Base-by-base conservation (phyloP, 2,113 vertebrate genomes). In the Loxodonta africana region DNA sequence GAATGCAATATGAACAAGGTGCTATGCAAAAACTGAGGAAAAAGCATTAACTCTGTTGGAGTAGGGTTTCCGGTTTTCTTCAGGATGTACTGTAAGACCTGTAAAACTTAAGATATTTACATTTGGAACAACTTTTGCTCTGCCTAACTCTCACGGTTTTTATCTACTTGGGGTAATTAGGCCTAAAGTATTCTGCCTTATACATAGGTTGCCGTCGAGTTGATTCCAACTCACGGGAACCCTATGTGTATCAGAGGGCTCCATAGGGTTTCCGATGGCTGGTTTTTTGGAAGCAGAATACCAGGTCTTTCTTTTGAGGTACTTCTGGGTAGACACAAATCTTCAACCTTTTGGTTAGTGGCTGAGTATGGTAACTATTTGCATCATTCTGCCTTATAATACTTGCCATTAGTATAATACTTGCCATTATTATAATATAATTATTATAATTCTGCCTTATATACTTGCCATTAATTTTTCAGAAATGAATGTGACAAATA, bases 101-200 rank as follows among this genome's bases (percentile, higher is more conserved):
- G 23, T 88, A 26, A 53, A 73, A 21, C 33, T 21, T 21, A 30
- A 81, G 4, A 81, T 57, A n/a, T 21, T 18, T 21, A n/a, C 65
- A 46, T 23, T 14, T 48, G 63, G 28, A 88, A 65, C 37, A 69
- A 25, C 21, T 23, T 77, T 71, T 87, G 33, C 28, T 94, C 37
- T 87, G 44, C 44, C 80, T 74, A 46, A 63, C 11, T 57, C 37
- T 60, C 46, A 15, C 88, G 51, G 20, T 23, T 60, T 88, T 83
- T 77, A 46, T 82, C 71, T 71, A 17, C 69, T 82, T 81, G 81
- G 85, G 44, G 86, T 94, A 90, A 57, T 62, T 41, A 67, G 76
- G 25, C 69, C 83, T 88, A 2, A 80, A 76, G 21, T 81, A 48
- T 62, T 81, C 25, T 91, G 46, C 67, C 63, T 92, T 74, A 33